phyloP scores from a whole-genome alignment of 2,888 invertebrate genomes.

The Tholera decimalis region DNA sequence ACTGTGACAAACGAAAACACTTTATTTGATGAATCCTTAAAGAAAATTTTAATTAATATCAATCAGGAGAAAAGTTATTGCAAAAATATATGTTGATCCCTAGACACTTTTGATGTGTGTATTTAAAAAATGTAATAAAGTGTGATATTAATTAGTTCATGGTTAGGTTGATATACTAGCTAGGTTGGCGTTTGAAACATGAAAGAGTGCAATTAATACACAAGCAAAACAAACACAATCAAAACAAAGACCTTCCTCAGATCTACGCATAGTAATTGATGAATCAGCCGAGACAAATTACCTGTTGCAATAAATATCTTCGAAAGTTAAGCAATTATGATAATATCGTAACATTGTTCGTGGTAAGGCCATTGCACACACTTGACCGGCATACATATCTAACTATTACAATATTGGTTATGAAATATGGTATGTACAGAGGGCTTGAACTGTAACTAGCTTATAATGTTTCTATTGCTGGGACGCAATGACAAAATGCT shows the following conservation, averaged over 20 bases:
- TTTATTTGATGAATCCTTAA: too few species aligned
- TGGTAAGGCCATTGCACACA: slow-evolving; percentile 51
- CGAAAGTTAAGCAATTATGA: slow-evolving; percentile 39
- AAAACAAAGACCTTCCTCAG: background rate
- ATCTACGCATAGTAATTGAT: slow-evolving; percentile 20
- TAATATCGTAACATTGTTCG: slow-evolving; percentile 50
- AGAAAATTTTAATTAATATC: too few species aligned
- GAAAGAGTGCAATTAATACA: background rate
- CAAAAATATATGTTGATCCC: too few species aligned
- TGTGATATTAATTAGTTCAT: too few species aligned
- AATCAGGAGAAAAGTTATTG: too few species aligned
- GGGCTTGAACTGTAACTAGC: too few species aligned
- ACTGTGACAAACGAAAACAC: too few species aligned
- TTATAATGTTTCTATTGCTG: too few species aligned
- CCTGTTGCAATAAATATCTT: slow-evolving; percentile 47
- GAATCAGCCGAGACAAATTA: slow-evolving; percentile 34
- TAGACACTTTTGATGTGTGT: too few species aligned
- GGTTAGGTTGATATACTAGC: too few species aligned
- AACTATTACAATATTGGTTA: slow-evolving; percentile 50
- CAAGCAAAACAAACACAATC: background rate
- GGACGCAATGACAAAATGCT: too few species aligned
- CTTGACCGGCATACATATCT: slow-evolving; percentile 60
- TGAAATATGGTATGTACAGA: slow-evolving; percentile 31
- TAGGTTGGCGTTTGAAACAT: background rate
- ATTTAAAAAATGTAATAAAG: too few species aligned